Evolutionary conservation across 2,113 vertebrate species (phyloP).

Genomic region (Myanophis thanlyinensis): DNA sequence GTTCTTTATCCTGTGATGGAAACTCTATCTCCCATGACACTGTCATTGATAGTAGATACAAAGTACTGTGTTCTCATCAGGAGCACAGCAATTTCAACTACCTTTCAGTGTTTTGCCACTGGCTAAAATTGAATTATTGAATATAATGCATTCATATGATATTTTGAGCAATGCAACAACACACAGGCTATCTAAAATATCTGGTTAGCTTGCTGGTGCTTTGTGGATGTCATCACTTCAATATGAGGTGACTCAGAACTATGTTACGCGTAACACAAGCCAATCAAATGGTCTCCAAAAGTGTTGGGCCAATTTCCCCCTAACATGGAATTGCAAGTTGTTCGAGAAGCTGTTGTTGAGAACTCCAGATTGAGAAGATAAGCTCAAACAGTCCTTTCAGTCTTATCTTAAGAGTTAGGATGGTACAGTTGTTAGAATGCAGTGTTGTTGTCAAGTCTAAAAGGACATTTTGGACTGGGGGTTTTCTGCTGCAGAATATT

Average conservation of each 20-base stretch:
- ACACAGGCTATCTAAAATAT: background rate
- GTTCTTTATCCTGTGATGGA: background rate
- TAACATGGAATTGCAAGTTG: background rate
- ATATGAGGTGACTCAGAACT: background rate
- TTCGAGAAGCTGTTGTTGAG: background rate
- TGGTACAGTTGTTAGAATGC: no score
- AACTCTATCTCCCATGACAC: constrained; percentile 7
- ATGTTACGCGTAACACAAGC: background rate
- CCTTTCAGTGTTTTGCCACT: background rate
- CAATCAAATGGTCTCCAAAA: background rate
- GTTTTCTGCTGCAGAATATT: no score
- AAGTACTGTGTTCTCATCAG: background rate
- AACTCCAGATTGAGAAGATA: background rate
- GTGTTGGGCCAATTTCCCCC: background rate
- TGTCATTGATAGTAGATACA: background rate
- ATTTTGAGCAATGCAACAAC: background rate
- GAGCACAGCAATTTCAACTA: background rate
- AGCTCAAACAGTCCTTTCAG: background rate
- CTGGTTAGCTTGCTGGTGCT: background rate
- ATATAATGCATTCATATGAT: background rate
- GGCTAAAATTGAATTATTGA: constrained; percentile 38
- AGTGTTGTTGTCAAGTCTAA: no score
- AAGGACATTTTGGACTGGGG: no score
- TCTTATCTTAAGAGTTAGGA: background rate
- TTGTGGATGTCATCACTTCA: background rate